phyloP scores from a whole-genome alignment of 2,113 vertebrate species.

The Gadus chalcogrammus region DNA sequence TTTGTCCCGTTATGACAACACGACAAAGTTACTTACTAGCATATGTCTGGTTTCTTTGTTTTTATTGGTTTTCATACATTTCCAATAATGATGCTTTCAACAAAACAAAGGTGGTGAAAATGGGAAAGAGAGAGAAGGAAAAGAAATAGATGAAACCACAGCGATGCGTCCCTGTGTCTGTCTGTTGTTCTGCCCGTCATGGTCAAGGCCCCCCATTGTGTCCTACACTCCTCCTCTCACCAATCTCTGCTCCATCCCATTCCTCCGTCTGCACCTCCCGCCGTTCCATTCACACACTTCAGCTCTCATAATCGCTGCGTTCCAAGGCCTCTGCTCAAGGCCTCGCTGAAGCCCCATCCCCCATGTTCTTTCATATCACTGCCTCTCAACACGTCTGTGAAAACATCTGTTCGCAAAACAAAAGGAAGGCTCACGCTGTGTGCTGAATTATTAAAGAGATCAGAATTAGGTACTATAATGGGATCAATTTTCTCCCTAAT shows the following conservation, averaged over 20 bases:
- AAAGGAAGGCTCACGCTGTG: neutral
- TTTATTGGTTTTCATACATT: too few relatives aligned
- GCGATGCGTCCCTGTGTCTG: neutral
- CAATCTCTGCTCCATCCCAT: too few relatives aligned
- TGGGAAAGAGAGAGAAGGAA: too few relatives aligned
- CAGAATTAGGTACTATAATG: constrained; percentile 1
- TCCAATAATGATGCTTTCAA: too few relatives aligned
- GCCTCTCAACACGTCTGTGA: neutral
- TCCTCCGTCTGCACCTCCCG: neutral
- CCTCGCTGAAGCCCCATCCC: neutral
- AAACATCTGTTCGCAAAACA: constrained; percentile 1
- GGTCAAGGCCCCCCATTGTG: neutral
- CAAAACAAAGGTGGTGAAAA: too few relatives aligned
- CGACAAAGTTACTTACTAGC: too few relatives aligned
- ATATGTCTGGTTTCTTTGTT: too few relatives aligned
- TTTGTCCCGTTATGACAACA: too few relatives aligned
- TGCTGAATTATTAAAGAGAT: neutral
- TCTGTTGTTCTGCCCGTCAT: neutral
- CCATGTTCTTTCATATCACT: neutral
- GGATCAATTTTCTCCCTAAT: neutral
- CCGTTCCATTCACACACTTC: neutral
- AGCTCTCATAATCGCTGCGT: neutral
- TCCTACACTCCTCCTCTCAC: neutral
- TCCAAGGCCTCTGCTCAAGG: neutral
- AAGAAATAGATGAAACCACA: too few relatives aligned